phyloP scores from a whole-genome alignment of 2,888 invertebrate species.

The Thysanoteuthis rhombus region DNA sequence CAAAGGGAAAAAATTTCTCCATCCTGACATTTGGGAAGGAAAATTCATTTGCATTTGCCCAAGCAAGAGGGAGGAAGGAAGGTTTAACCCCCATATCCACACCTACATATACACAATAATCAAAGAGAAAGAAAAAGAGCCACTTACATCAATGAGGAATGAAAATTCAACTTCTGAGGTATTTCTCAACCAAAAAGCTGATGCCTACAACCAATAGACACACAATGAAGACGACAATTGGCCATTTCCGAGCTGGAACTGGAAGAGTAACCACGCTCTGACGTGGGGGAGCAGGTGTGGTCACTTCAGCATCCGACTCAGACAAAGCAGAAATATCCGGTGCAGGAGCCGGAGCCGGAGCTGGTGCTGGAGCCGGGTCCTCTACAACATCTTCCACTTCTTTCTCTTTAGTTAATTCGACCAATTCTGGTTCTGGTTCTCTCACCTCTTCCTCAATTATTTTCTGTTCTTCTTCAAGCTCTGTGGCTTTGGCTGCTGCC shows the following conservation, averaged over 20 bases:
- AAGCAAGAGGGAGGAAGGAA: too few relatives aligned
- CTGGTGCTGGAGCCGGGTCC: background rate
- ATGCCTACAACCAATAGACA: constrained; percentile 25
- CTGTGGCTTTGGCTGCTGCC: constrained; percentile 15
- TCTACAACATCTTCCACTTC: too few relatives aligned
- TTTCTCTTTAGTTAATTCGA: background rate
- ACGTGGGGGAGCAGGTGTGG: background rate
- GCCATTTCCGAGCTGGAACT: background rate
- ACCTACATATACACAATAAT: background rate
- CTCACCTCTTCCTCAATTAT: background rate
- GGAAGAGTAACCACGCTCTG: background rate
- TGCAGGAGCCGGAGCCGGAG: background rate
- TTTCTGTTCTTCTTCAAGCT: constrained; percentile 23
- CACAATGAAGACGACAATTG: constrained; percentile 20
- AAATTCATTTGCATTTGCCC: too few relatives aligned
- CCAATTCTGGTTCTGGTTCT: too few relatives aligned
- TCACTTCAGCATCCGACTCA: background rate
- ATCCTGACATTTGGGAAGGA: too few relatives aligned
- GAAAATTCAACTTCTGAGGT: background rate
- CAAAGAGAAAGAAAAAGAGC: background rate
- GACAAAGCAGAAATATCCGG: background rate
- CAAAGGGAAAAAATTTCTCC: too few relatives aligned
- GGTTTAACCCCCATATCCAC: too few relatives aligned
- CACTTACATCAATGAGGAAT: constrained; percentile 21
- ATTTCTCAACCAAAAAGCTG: constrained; percentile 32